These are phyloP conservation scores for Xestia c-nigrum DNA, from an alignment of 2,888 invertebrate species.

Conservation along the genomic window DNA sequence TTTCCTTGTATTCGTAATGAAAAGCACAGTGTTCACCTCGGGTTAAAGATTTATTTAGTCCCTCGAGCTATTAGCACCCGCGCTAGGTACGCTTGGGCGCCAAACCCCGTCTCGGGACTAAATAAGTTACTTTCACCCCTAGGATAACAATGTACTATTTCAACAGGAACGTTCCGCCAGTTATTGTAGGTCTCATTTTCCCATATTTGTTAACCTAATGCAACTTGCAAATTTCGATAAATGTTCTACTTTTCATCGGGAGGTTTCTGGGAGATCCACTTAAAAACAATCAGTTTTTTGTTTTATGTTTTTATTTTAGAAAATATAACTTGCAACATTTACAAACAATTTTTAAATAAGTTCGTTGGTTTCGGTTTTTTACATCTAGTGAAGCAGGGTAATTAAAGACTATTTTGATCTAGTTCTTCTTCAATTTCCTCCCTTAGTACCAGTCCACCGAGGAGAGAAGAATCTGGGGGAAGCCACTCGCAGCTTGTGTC, in stretches of 20 bases:
- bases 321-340: conserved; percentile 73
- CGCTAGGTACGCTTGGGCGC: no score
- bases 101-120: no score
- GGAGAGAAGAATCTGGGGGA: conserved; percentile 84
- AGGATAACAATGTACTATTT: no score
- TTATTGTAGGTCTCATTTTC: not conserved
- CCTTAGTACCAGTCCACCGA: conserved; percentile 80
- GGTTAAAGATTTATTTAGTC: no score
- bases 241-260: not conserved
- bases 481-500: conserved; percentile 89
- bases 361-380: conserved; percentile 11
- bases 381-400: not conserved
- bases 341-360: not conserved
- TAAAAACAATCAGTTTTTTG: not conserved
- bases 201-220: not conserved
- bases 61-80: no score
- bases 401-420: conserved; percentile 63
- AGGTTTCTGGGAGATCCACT: not conserved
- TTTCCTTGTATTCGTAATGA: no score
- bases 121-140: no score
- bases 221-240: not conserved
- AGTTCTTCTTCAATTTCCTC: conserved; percentile 83
- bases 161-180: not conserved
- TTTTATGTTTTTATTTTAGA: not conserved
- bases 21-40: no score